phyloP scores from a whole-genome alignment of 2,888 invertebrate genomes.

The Hirudinaria manillensis region DNA sequence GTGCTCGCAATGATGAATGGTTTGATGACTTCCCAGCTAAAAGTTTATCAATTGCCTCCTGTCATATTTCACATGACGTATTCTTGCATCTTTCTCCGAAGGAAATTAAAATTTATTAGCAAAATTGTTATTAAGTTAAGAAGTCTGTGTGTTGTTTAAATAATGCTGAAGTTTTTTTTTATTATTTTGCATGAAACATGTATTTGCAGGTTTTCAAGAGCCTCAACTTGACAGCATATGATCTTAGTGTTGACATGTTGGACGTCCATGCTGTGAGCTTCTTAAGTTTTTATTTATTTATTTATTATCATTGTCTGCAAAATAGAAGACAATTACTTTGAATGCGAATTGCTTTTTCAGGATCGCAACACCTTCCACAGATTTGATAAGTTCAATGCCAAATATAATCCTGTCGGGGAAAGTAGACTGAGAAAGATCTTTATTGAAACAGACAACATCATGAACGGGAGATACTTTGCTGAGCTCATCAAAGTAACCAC shows the following conservation, averaged over 20 bases:
- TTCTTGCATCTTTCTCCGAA: too few relatives aligned
- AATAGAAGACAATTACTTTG: neutral
- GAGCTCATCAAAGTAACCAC: conserved; percentile 73
- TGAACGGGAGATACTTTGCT: conserved; percentile 93
- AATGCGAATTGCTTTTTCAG: conserved; percentile 41
- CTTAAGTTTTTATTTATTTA: neutral
- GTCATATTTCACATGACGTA: too few relatives aligned
- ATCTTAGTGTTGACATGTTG: conserved; percentile 94
- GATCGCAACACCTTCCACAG: conserved; percentile 93
- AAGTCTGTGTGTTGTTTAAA: too few relatives aligned
- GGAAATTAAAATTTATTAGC: too few relatives aligned
- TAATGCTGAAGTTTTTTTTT: too few relatives aligned
- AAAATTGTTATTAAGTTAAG: too few relatives aligned
- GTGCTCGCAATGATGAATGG: too few relatives aligned
- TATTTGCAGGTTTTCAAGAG: conserved; percentile 77
- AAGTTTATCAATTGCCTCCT: too few relatives aligned
- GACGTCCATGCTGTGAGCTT: conserved; percentile 88
- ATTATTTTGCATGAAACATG: too few relatives aligned
- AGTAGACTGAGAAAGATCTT: conserved; percentile 77
- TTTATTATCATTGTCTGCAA: too few relatives aligned
- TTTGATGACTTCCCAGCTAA: too few relatives aligned
- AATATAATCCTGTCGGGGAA: conserved; percentile 98
- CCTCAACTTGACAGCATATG: conserved; percentile 93
- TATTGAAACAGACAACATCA: conserved; percentile 93
- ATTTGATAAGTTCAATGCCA: conserved; percentile 98